phyloP scores from a whole-genome alignment of 2,113 vertebrate genomes.

The Motacilla tschutschensis region DNA sequence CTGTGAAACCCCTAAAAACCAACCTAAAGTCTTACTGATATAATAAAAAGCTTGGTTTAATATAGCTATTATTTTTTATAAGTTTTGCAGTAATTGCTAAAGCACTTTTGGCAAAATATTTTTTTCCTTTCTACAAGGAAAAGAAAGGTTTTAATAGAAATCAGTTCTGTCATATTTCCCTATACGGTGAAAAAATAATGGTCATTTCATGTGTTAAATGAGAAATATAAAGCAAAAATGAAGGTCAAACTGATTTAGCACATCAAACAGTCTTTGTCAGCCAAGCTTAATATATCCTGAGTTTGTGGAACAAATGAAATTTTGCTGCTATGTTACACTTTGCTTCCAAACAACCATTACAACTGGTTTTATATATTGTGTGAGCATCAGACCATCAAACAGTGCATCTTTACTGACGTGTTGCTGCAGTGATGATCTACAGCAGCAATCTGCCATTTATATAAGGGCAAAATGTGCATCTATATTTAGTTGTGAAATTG shows the following conservation, averaged over 20 bases:
- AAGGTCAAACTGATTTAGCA: constrained; percentile 90
- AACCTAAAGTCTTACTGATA: neutral
- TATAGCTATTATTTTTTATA: neutral
- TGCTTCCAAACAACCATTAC: constrained; percentile 89
- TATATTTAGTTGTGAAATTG: constrained; percentile 90
- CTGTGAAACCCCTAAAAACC: neutral
- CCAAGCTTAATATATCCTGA: constrained; percentile 87
- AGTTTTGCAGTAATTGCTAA: constrained; percentile 25
- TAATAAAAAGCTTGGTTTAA: neutral
- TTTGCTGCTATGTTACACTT: constrained; percentile 86
- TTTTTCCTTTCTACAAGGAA: neutral
- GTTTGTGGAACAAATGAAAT: constrained; percentile 93
- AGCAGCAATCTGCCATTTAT: constrained; percentile 85
- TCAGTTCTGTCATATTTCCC: constrained; percentile 60
- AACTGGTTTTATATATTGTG: constrained; percentile 89
- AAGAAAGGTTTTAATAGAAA: constrained; percentile 39
- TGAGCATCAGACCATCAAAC: constrained; percentile 88
- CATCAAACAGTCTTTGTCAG: constrained; percentile 86
- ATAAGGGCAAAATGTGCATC: constrained; percentile 84
- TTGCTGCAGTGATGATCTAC: constrained; percentile 81
- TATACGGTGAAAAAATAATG: constrained; percentile 67
- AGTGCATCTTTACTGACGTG: constrained; percentile 83
- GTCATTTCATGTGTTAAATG: constrained; percentile 85
- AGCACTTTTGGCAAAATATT: neutral
- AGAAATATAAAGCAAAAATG: constrained; percentile 88